These are phyloP conservation scores for Syritta pipiens DNA, from an alignment of 2,888 invertebrate genomes.

Conservation along the genomic window DNA sequence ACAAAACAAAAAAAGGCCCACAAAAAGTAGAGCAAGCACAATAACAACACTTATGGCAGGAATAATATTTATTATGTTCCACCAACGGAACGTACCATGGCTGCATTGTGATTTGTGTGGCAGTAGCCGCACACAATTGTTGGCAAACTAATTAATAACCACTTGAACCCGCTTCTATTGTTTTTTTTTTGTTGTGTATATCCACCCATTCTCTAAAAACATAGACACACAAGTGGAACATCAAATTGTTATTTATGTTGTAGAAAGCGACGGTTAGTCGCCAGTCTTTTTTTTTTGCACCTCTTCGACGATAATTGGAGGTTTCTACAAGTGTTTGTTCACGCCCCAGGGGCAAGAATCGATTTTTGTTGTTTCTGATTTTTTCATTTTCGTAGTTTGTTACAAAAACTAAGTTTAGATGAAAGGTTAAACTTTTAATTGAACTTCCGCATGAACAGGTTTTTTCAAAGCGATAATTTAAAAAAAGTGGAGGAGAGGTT, in stretches of 20 bases:
- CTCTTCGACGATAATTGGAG: no score
- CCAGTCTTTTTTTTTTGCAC: no score
- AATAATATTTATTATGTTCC: conserved; percentile 52
- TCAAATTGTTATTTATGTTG: conserved; percentile 48
- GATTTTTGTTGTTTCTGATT: no score
- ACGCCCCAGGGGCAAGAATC: no score
- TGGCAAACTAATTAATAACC: conserved; percentile 44
- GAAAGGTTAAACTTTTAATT: conserved; percentile 32
- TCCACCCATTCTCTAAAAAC: no score
- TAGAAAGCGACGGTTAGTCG: no score
- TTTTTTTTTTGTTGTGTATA: conserved; percentile 1
- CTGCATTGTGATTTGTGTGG: conserved; percentile 37
- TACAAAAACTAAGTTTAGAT: conserved; percentile 4
- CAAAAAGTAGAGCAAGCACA: background rate
- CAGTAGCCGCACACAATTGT: conserved; percentile 23
- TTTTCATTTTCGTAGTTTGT: no score
- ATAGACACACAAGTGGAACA: conserved; percentile 1
- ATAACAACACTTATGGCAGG: conserved; percentile 26
- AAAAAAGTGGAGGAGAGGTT: no score
- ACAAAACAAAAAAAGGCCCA: background rate
- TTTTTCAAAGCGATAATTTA: background rate
- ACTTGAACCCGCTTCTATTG: no score
- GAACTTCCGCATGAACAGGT: conserved; percentile 18
- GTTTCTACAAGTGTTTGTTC: no score
- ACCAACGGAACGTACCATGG: conserved; percentile 18